A percentile compares a stretch with the other conserved stretches of the same genome.
Evolutionary conservation across 2,113 vertebrate species (phyloP).

Genomic region (Girardinichthys multiradiatus): DNA sequence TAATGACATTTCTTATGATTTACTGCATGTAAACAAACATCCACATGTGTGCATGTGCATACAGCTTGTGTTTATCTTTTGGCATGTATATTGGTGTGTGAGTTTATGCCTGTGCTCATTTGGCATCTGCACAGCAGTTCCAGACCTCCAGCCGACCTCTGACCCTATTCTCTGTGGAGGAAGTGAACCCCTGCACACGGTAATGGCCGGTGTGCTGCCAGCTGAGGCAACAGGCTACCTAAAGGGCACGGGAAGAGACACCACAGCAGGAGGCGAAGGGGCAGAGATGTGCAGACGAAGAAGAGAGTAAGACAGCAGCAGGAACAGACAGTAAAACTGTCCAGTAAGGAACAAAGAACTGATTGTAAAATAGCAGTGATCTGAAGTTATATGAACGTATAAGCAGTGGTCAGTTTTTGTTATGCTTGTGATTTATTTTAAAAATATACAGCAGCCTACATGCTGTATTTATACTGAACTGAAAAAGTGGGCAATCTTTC

Average conservation of each 20-base stretch:
- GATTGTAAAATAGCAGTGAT: slow-evolving; percentile 13
- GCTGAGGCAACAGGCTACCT: slow-evolving; percentile 34
- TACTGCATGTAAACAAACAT: slow-evolving; percentile 59
- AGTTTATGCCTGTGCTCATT: slow-evolving; percentile 25
- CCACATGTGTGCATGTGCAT: slow-evolving; percentile 31
- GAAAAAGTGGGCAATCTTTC: slow-evolving; percentile 11
- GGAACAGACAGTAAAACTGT: slow-evolving; percentile 31
- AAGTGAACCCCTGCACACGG: slow-evolving; percentile 45
- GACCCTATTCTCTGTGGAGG: slow-evolving; percentile 62
- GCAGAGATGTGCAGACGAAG: neutral
- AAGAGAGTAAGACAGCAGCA: slow-evolving; percentile 4
- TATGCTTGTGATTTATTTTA: slow-evolving; percentile 1
- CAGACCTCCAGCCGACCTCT: slow-evolving; percentile 63
- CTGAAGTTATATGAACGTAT: slow-evolving; percentile 41
- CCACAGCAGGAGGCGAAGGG: slow-evolving; percentile 36
- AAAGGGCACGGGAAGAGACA: slow-evolving; percentile 53
- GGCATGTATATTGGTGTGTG: slow-evolving; percentile 14
- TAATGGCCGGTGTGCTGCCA: slow-evolving; percentile 49
- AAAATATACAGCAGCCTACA: neutral
- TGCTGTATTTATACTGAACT: slow-evolving; percentile 29
- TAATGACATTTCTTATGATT: slow-evolving; percentile 78
- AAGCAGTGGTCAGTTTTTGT: slow-evolving; percentile 35
- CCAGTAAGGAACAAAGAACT: neutral
- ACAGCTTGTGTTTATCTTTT: slow-evolving; percentile 30
- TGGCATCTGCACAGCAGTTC: slow-evolving; percentile 44